phyloP scores from a whole-genome alignment of 2,888 invertebrate genomes.

The Dromius quadrimaculatus region DNA sequence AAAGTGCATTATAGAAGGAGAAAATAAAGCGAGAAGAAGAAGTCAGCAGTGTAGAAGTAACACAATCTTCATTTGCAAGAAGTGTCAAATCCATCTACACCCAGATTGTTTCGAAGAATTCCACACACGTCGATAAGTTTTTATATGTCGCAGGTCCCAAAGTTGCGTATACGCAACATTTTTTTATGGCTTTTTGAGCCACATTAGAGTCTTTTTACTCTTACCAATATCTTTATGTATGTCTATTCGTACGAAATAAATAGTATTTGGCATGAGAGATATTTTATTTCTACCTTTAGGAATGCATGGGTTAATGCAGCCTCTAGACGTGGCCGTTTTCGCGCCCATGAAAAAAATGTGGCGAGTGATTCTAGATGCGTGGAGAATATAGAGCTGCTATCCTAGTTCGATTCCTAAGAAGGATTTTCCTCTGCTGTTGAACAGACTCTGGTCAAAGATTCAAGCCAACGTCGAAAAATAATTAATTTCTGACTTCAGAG shows the following conservation, averaged over 20 bases:
- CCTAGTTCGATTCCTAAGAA: too few relatives aligned
- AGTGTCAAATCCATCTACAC: background rate
- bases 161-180: too few relatives aligned
- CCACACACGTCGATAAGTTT: constrained; percentile 7
- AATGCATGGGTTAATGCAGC: constrained; percentile 12
- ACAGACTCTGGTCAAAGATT: too few relatives aligned
- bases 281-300: constrained; percentile 3
- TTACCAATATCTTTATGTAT: background rate
- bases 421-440: too few relatives aligned
- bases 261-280: background rate
- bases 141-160: too few relatives aligned
- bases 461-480: too few relatives aligned
- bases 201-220: background rate
- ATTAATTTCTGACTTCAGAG: too few relatives aligned
- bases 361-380: too few relatives aligned
- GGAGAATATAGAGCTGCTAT: too few relatives aligned
- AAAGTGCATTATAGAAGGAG: background rate
- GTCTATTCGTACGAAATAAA: constrained; percentile 14
- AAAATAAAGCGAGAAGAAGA: background rate
- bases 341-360: too few relatives aligned
- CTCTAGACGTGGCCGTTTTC: too few relatives aligned
- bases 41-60: constrained; percentile 10
- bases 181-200: background rate
- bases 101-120: constrained; percentile 15
- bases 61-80: constrained; percentile 5